Conservation (phyloP, 2,888 invertebrate genomes). For the Bombylius major region DNA sequence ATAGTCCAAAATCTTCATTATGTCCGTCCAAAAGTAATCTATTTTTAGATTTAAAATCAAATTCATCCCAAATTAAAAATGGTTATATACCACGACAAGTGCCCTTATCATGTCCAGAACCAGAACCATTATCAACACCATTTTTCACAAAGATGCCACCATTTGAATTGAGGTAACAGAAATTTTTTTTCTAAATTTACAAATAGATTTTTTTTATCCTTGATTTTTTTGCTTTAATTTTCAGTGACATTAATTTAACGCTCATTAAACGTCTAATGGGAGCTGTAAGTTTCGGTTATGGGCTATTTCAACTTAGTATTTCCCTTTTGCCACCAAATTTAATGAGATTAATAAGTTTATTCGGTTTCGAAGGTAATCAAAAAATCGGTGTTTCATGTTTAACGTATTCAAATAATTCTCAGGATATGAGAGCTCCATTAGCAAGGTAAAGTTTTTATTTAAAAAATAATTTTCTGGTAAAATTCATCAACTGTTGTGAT, state of each 20-base stretch:
- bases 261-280: slow-evolving; percentile 46
- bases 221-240: neutral
- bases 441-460: slow-evolving; percentile 38
- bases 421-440: slow-evolving; percentile 54
- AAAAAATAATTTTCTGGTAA: too few species aligned
- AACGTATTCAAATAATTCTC: slow-evolving; percentile 46
- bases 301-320: slow-evolving; percentile 52
- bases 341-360: slow-evolving; percentile 45
- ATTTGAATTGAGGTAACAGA: neutral
- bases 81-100: slow-evolving; percentile 5
- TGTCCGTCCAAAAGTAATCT: slow-evolving; percentile 10
- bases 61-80: neutral
- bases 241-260: neutral
- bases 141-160: neutral
- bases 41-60: slow-evolving; percentile 8
- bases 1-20: neutral
- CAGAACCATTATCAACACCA: slow-evolving; percentile 2
- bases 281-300: slow-evolving; percentile 57
- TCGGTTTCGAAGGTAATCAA: slow-evolving; percentile 54
- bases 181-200: neutral
- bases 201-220: neutral
- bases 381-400: slow-evolving; percentile 45
- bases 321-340: slow-evolving; percentile 53
- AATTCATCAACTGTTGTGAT: too few species aligned
- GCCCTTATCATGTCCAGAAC: slow-evolving; percentile 14